Percentiles rank a stretch among this genome's conserved stretches.
Evolutionary conservation across 2,113 vertebrate species (phyloP).

Genomic region (Pedionomus torquatus): DNA sequence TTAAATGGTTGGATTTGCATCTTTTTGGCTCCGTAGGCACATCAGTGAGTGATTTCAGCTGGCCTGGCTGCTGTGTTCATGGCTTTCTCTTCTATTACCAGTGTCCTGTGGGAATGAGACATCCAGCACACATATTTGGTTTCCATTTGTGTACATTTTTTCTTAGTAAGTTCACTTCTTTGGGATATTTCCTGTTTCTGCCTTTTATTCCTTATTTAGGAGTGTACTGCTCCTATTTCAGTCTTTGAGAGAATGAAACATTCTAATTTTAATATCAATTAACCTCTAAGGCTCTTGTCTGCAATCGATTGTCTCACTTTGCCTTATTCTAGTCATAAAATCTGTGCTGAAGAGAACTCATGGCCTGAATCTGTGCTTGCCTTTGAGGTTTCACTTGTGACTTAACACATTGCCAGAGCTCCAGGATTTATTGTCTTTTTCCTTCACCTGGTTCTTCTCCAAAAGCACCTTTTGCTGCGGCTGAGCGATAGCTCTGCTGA

Average conservation of each 20-base stretch:
- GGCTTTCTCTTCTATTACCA: neutral
- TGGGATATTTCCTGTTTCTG: neutral
- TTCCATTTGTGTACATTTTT: neutral
- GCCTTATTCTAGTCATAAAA: neutral
- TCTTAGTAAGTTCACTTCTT: neutral
- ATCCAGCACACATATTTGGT: neutral
- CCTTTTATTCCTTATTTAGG: neutral
- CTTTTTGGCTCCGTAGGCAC: neutral
- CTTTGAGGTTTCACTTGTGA: neutral
- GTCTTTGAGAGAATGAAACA: neutral
- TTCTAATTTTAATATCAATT: neutral
- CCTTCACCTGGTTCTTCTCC: neutral
- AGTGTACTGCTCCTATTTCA: neutral
- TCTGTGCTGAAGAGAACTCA: neutral
- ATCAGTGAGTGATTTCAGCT: neutral
- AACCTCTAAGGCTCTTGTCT: neutral
- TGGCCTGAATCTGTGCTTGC: neutral
- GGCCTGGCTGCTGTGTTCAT: neutral
- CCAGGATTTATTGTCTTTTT: neutral
- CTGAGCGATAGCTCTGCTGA: neutral
- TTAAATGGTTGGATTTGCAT: neutral
- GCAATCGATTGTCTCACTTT: neutral
- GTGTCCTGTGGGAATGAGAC: neutral
- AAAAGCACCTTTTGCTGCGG: fast-evolving
- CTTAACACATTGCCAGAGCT: neutral